Base-by-base conservation (phyloP, 2,888 invertebrate genomes). In the Sturmia bella region DNA sequence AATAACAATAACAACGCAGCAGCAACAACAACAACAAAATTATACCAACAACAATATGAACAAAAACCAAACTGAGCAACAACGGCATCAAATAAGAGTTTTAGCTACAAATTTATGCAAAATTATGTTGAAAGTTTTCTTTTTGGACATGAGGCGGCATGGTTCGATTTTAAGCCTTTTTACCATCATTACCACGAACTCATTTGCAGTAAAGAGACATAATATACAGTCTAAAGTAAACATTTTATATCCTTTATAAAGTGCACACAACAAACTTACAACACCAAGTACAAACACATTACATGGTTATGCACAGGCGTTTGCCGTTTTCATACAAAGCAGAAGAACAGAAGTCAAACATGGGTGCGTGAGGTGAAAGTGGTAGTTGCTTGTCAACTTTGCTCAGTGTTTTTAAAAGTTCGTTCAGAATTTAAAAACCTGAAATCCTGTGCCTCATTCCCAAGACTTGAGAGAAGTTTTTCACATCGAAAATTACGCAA, bases 101-200 rank as follows among this genome's bases (percentile, higher is more conserved):
- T 87, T 84, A 45, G 81, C 82, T 83, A 83, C 86, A 88, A 88
- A 88, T 87, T 86, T 87, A 87, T 87, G 87, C 88, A 88, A 87
- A 88, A 88, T 88, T 88, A 88, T 88, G 87, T 87, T 82, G 85
- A 86, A 87, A 84, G 70, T 83, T 79, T 83, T 39, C 45, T 68
- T 75, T 82, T 72, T 66, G 78, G 77, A 77, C 81, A 77, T 63
- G 39, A 68, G 61, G 61, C 68, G 54, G 73, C 68, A 70, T 73
- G 66, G 54, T 56, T 66, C 6, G 77, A 54, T 57, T 81, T 77
- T 77, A 81, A 77, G 77, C 81, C 81, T 81, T 81, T 80, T 73
- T 41, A 37, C 50, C 64, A 57, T 57, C 66, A 73, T 63, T 77
- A 56, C 61, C 77, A 68, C 73, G 48, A 81, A 77, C 77, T 77